Evolutionary conservation across 2,888 invertebrate species (phyloP).

Genomic region (Agonopterix heracliana): DNA sequence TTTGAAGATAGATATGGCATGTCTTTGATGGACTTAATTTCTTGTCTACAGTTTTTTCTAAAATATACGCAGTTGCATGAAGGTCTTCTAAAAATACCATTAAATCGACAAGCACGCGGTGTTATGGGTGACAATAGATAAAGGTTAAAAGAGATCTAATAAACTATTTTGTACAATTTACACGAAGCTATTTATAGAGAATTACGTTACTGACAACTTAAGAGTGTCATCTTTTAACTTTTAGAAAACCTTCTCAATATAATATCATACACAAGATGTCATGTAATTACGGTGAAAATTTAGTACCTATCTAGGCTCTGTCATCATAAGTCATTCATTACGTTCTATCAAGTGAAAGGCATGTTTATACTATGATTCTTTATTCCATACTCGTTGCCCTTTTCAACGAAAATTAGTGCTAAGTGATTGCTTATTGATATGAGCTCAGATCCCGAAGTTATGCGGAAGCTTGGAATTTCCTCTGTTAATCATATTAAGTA

Average conservation of each 20-base stretch:
- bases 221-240: too few relatives aligned
- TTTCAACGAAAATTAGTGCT: conserved; percentile 27
- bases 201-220: too few relatives aligned
- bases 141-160: too few relatives aligned
- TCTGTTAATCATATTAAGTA: conserved; percentile 50
- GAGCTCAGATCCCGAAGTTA: conserved; percentile 38
- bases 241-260: too few relatives aligned
- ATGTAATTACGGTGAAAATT: not conserved
- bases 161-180: too few relatives aligned
- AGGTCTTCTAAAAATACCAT: too few relatives aligned
- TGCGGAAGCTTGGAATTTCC: conserved; percentile 54
- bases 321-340: not conserved
- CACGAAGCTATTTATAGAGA: too few relatives aligned
- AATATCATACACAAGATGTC: too few relatives aligned
- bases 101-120: too few relatives aligned
- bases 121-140: too few relatives aligned
- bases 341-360: not conserved
- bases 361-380: conserved; percentile 9
- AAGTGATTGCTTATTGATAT: conserved; percentile 56
- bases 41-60: too few relatives aligned
- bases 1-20: not conserved
- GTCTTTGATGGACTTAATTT: not conserved
- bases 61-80: too few relatives aligned
- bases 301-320: conserved; percentile 1
- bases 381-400: conserved; percentile 46